Evolutionary conservation across 2,113 vertebrate species (phyloP), one percentile per base, ranked within the genome.

Genomic region (Ctenodactylus gundi): DNA sequence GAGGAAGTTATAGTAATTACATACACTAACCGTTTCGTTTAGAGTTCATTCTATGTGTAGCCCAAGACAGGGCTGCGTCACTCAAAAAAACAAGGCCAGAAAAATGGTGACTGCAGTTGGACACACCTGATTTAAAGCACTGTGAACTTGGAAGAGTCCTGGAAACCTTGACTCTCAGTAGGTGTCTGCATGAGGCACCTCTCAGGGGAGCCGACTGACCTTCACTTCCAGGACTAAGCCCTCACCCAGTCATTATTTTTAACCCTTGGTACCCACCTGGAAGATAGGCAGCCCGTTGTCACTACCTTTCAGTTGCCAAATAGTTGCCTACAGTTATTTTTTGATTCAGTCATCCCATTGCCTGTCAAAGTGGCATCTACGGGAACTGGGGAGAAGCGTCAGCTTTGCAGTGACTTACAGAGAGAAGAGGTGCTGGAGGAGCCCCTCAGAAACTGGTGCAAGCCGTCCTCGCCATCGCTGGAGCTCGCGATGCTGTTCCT

Each of bases 401-500:
- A 34, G 14, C 46, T 64, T 4, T 13, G 14, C 73, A 81, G 70
- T 53, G 60, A 99, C 99, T 99, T 98, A 99, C 99, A 98, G 65
- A 99, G 97, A 6, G 99, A 99, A 6, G 99, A 99, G 0, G 98
- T 97, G 17, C 99, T 98, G 41, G 99, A 99, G 62, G 99, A 98
- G 62, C 99, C 98, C 1, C 99, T 98, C 17, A 99, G 99, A 93
- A 99, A 99, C 97, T 99, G 98, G 95, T 99, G 99, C 18, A 99
- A 97, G n/a, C 99, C 99, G 0, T 99, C 99, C 34, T 99, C 99
- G 0, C 99, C 99, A 94, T 99, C 99, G 3, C 99, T 99, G 95
- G 99, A 99, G 91, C 99, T 99, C 51, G 99, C 99, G 98, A 99
- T 99, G 60, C 99, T 99, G 98, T 99, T 99, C 93, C 99, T 99